phyloP scores from a whole-genome alignment of 2,888 invertebrate genomes.

The Drosophila engyochracea region DNA sequence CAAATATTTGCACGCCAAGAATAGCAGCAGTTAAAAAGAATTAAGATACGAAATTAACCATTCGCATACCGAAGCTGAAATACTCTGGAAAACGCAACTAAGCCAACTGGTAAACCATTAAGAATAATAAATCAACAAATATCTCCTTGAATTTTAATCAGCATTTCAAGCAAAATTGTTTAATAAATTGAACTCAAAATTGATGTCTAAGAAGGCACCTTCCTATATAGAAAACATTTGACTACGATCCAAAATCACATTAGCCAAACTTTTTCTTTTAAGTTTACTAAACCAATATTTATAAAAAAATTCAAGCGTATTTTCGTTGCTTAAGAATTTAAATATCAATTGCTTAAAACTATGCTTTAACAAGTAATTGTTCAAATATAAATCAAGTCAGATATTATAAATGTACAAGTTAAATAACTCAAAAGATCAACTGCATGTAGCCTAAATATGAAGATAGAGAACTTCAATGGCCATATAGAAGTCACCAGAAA shows the following conservation, averaged over 20 bases:
- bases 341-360: background rate
- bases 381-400: background rate
- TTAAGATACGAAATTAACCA: slow-evolving; percentile 39
- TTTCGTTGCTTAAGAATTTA: background rate
- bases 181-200: background rate
- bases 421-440: slow-evolving; percentile 2
- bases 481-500: background rate
- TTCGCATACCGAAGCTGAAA: slow-evolving; percentile 7
- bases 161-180: background rate
- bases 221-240: background rate
- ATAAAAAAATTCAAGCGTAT: background rate
- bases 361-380: background rate
- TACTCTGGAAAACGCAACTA: slow-evolving; percentile 18
- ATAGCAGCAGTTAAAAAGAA: slow-evolving; percentile 58
- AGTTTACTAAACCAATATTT: background rate
- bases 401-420: background rate
- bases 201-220: background rate
- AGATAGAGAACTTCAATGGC: background rate
- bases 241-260: background rate
- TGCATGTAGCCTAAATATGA: background rate
- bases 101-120: no score
- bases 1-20: slow-evolving; percentile 69
- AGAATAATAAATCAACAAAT: background rate
- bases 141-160: background rate
- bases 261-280: background rate